Percentiles rank a stretch among this genome's conserved stretches.
These are phyloP conservation scores for Catonia carolina DNA, from an alignment of 2,888 invertebrate species.

Conservation along the genomic window DNA sequence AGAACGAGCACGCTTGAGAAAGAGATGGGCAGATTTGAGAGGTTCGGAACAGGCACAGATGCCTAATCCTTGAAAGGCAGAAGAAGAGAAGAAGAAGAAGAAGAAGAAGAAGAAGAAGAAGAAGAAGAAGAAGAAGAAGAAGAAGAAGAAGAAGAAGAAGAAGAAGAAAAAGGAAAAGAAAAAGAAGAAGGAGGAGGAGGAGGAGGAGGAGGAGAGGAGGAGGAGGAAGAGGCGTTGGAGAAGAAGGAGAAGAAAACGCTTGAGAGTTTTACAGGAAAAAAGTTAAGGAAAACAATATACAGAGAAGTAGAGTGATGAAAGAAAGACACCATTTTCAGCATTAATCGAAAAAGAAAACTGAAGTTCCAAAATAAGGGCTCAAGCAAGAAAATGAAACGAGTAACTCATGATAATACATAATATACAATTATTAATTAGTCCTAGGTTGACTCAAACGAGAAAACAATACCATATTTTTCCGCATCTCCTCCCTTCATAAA, in stretches of 20 bases:
- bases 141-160: conserved; percentile 1
- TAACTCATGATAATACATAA: no score
- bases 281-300: neutral
- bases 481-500: no score
- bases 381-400: conserved; percentile 1
- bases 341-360: neutral
- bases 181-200: neutral
- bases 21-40: no score
- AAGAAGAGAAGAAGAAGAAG: neutral
- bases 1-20: no score
- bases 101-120: neutral
- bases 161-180: neutral
- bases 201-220: neutral
- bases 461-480: no score
- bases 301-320: neutral
- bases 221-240: conserved; percentile 4
- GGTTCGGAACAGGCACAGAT: no score
- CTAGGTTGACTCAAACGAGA: no score
- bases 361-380: neutral
- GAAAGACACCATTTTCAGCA: neutral
- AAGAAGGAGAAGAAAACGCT: neutral
- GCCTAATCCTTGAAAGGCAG: no score
- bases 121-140: neutral
- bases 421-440: no score
- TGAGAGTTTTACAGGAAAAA: neutral